Evolutionary conservation across 2,113 vertebrate species (phyloP), one percentile per base, ranked within the genome.

Genomic region (Mesocricetus auratus): DNA sequence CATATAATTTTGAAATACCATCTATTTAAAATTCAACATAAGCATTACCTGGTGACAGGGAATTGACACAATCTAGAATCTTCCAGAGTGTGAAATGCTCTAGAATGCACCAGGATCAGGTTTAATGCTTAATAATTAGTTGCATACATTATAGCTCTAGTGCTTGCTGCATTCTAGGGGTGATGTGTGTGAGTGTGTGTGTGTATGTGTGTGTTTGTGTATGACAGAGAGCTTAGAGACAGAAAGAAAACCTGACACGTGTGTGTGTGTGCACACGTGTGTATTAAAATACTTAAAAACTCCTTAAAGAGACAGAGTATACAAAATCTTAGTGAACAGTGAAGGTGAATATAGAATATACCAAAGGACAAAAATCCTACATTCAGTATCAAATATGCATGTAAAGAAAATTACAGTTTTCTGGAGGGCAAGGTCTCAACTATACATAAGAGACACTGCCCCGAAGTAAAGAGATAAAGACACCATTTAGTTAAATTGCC

Each of bases 21-120:
- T 56, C 64, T 93, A 78, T 78, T 36, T 97, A 39, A 95, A 90
- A 88, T 90, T 90, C 68, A 90, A 12, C 33, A 96, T 42, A 93
- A 66, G 13, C 31, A 56, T 29, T 92, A 36, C 75, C 90, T 62
- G 53, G 22, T 81, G 95, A 81, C 0, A 89, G 36, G 6, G 96
- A 97, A 24, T 83, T 92, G 29, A 91, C 1, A 69, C 17, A 94
- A 66, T 69, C 64, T 75, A 77, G 15, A 95, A 62, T 88, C 92
- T 81, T 62, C 36, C 31, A 68, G 19, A 91, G 24, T 86, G 64
- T 94, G 88, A 86, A 94, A 92, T 82, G 90, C n/a, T 39, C 73
- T 83, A 33, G 39, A 85, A 94, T 94, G 2, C 13, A 36, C 53
- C 15, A 69, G 12, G 7, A 33, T 69, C 12, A 53, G 24, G 3